Percentiles rank a stretch among this genome's conserved stretches.
These are phyloP conservation scores for Drosophila quasianomalipes DNA, from an alignment of 2,888 invertebrate genomes.

Conservation along the genomic window DNA sequence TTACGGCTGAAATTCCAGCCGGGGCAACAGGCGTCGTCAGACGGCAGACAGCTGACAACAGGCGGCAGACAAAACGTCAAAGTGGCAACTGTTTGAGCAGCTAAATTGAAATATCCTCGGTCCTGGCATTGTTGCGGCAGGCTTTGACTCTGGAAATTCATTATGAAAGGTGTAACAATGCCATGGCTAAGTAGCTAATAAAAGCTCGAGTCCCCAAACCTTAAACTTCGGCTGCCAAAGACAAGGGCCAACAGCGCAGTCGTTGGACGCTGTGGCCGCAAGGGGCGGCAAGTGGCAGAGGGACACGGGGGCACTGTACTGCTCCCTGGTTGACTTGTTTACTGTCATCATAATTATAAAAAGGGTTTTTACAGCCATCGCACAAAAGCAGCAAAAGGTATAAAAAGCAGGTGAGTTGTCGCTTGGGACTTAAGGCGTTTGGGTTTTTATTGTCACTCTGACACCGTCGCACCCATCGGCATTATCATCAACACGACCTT, in stretches of 20 bases:
- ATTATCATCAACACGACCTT: slow-evolving; percentile 67
- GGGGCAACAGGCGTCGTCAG: slow-evolving; percentile 53
- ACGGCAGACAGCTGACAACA: slow-evolving; percentile 31
- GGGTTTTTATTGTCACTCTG: slow-evolving; percentile 57
- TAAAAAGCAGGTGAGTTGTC: slow-evolving; percentile 67
- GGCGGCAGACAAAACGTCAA: slow-evolving; percentile 70
- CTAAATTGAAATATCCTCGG: slow-evolving; percentile 79
- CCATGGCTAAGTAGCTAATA: slow-evolving; percentile 76
- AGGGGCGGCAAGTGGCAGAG: not conserved
- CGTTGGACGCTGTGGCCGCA: slow-evolving; percentile 15
- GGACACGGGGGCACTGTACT: not conserved
- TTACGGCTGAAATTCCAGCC: slow-evolving; percentile 71
- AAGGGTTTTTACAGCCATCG: slow-evolving; percentile 72
- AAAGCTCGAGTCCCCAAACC: slow-evolving; percentile 61
- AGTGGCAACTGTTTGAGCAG: slow-evolving; percentile 78
- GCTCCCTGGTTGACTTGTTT: slow-evolving; percentile 64
- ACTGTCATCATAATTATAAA: slow-evolving; percentile 80
- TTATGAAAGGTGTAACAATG: slow-evolving; percentile 78
- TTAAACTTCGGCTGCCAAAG: slow-evolving; percentile 31
- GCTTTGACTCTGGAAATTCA: slow-evolving; percentile 56
- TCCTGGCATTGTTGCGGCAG: slow-evolving; percentile 72
- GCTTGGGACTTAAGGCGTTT: slow-evolving; percentile 44
- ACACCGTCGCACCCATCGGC: slow-evolving; percentile 44
- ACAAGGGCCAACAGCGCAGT: slow-evolving; percentile 40
- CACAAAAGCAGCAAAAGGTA: slow-evolving; percentile 52